Evolutionary conservation across 53 echinoderm and acorn worm species (phyloP).

Genomic region (Hippasteria phrygiana): DNA sequence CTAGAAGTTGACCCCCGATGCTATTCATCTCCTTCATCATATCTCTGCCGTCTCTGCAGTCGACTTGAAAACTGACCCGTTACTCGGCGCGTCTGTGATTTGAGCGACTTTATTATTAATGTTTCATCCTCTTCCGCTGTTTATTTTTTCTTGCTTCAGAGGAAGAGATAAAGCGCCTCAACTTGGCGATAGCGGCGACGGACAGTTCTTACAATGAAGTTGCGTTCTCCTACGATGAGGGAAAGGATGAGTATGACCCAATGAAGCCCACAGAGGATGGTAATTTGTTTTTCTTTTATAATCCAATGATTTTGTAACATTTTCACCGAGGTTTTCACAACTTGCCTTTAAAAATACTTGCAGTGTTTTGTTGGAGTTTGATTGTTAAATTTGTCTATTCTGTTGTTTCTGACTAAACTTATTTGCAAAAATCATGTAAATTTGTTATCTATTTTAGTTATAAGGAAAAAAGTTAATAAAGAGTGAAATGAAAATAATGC

Average conservation of each 20-base stretch:
- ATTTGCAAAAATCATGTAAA: too few species aligned
- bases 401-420: too few species aligned
- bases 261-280: constrained; percentile 97
- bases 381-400: too few species aligned
- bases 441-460: too few species aligned
- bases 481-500: too few species aligned
- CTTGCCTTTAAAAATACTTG: too few species aligned
- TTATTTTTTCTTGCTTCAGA: constrained; percentile 67
- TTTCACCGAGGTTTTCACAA: too few species aligned
- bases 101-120: constrained; percentile 15
- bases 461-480: too few species aligned
- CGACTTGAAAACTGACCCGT: not conserved
- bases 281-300: not conserved
- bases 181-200: constrained; percentile 78
- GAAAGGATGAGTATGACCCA: constrained; percentile 93
- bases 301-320: not conserved
- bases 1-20: not conserved
- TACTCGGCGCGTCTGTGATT: not conserved
- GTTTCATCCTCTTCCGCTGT: not conserved
- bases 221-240: constrained; percentile 75
- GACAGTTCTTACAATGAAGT: constrained; percentile 71
- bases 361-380: too few species aligned
- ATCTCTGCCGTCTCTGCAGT: not conserved
- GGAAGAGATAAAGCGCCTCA: constrained; percentile 92
- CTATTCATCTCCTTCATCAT: not conserved